Conservation (phyloP, 2,113 vertebrate species). For the Oreochromis niloticus region DNA sequence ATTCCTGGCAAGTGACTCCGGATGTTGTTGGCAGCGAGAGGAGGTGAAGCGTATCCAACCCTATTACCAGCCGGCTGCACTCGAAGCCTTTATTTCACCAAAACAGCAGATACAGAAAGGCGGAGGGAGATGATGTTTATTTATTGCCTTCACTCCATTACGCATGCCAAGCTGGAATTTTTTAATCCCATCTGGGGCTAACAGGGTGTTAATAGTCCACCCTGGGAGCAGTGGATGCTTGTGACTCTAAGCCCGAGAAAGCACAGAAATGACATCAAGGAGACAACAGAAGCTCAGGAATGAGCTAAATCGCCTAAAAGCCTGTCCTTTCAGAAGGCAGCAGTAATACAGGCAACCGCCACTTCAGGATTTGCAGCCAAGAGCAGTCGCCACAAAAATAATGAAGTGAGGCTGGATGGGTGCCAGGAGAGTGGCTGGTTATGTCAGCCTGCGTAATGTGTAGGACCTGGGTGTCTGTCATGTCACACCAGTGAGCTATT, state of each 20-base stretch:
- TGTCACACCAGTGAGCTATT: constrained; percentile 22
- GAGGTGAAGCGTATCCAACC: constrained; percentile 72
- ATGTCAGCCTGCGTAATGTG: constrained; percentile 54
- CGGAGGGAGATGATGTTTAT: not conserved
- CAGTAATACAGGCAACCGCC: constrained; percentile 35
- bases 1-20: constrained; percentile 87
- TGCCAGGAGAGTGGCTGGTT: constrained; percentile 44
- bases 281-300: constrained; percentile 28
- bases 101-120: not conserved
- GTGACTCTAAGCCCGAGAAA: constrained; percentile 24
- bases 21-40: constrained; percentile 77
- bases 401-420: constrained; percentile 48
- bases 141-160: not conserved
- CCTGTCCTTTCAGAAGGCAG: constrained; percentile 9
- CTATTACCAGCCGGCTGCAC: constrained; percentile 23
- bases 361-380: constrained; percentile 41
- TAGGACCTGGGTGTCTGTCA: constrained; percentile 34
- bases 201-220: constrained; percentile 17
- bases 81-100: constrained; percentile 26
- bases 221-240: not conserved
- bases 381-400: constrained; percentile 23
- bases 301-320: not conserved
- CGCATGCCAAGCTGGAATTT: not conserved
- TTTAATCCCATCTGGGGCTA: not conserved
- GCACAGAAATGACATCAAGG: constrained; percentile 28